These are phyloP conservation scores for Progne subis DNA, from an alignment of 2,113 vertebrate genomes.

Conservation along the genomic window DNA sequence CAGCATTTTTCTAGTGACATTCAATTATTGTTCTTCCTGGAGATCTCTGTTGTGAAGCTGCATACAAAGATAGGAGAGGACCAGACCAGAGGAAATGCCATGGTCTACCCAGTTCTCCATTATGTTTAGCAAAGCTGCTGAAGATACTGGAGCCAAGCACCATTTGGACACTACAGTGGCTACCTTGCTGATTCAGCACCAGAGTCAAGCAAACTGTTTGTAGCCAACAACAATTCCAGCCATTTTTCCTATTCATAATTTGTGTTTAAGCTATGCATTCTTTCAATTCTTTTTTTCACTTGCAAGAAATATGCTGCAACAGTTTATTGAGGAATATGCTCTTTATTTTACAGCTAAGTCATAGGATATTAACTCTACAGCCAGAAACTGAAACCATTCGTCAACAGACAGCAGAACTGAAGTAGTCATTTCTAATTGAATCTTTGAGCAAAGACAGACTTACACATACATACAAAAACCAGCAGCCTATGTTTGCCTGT, in stretches of 20 bases:
- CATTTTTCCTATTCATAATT: neutral
- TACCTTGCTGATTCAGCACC: neutral
- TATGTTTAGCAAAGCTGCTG: neutral
- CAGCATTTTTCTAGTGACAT: neutral
- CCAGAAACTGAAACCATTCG: neutral
- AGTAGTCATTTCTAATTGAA: neutral
- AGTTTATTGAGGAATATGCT: neutral
- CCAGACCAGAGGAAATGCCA: neutral
- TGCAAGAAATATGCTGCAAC: neutral
- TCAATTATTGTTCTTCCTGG: neutral
- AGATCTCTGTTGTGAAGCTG: neutral
- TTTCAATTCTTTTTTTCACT: neutral
- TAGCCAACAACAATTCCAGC: neutral
- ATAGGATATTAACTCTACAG: neutral
- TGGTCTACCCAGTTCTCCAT: neutral
- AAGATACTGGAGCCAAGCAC: neutral
- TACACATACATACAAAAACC: neutral
- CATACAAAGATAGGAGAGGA: neutral
- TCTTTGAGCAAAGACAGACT: neutral
- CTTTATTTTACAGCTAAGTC: neutral
- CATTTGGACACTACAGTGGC: neutral
- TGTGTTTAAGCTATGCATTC: neutral
- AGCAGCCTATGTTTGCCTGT: neutral
- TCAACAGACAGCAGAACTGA: neutral
- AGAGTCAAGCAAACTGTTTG: neutral